Evolutionary conservation across 2,113 vertebrate species (phyloP), one percentile per base, ranked within the genome.

Genomic region (Vicugna pacos): DNA sequence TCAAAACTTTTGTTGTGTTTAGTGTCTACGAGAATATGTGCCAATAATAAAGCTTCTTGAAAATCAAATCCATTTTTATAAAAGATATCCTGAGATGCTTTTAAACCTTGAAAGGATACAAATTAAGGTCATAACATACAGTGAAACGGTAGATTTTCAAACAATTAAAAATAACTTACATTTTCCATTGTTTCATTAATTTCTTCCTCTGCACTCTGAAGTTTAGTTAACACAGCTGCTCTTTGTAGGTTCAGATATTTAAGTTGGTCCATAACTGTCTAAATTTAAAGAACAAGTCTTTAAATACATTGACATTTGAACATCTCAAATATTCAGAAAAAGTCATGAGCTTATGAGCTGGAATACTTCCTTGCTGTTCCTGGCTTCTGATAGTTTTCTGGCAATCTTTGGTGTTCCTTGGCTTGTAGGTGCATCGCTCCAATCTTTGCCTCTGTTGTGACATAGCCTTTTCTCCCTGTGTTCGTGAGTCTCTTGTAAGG

Each of bases 191-290:
- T 96, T 11, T 99, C 98, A 20, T 97, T 84, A 0, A 94, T 98
- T 94, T 99, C 99, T 96, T 99, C 99, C 62, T 99, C 97, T 17
- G 91, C 20, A 56, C 98, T 98, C 89, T 99, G 97, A 91, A 99
- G 99, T 85, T 95, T 98, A 82, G 99, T 97, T 77, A 99, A 95
- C 97, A 99, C 70, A 62, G 99, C 98, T 77, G 98, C 98, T 88
- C 88, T 98, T 93, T 64, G 98, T 94, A 99, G 65, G n/a, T 98
- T 99, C 98, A 99, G 98, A 96, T 97, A 98, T 20, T 99, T 99
- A 96, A 99, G 98, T n/a, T 95, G 98, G 4, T 97, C 96, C 93
- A 99, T 94, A 46, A 99, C 98, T 50, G 95, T 98, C 99, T 99
- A 97, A 85, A 98, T 65, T 48, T 58, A 97, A 95, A 98, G 76